Evolutionary conservation across 2,888 invertebrate genomes (phyloP).

Genomic region (Carpatolechia fugitivella): DNA sequence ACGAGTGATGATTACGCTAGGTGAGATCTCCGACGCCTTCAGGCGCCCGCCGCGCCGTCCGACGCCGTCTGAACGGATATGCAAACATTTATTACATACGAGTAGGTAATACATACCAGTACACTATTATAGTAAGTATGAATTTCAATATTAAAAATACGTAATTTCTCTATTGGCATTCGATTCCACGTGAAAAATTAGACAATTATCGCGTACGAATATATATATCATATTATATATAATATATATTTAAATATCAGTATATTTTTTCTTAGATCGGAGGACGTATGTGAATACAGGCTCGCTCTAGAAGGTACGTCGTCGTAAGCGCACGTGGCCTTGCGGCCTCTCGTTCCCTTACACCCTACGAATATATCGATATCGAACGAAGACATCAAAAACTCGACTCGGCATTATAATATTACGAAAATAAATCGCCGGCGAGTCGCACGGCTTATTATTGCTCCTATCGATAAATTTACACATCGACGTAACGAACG

Average conservation of each 20-base stretch:
- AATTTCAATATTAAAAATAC: constrained; percentile 79
- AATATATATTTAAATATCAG: constrained; percentile 76
- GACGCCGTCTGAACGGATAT: constrained; percentile 75
- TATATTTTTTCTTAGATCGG: constrained; percentile 71
- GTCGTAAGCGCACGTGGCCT: constrained; percentile 76
- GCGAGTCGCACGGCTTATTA: constrained; percentile 76
- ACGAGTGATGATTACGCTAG: constrained; percentile 75
- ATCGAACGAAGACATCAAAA: constrained; percentile 78
- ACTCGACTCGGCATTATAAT: constrained; percentile 76
- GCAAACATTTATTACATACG: constrained; percentile 68
- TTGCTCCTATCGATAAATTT: constrained; percentile 79
- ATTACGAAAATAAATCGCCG: constrained; percentile 80
- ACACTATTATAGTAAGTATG: constrained; percentile 71
- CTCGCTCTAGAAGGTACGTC: constrained; percentile 78
- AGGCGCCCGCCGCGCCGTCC: constrained; percentile 69
- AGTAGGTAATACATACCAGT: constrained; percentile 60
- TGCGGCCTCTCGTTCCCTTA: constrained; percentile 70
- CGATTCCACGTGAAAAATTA: constrained; percentile 75
- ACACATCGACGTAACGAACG: constrained; percentile 79
- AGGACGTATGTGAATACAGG: constrained; percentile 79
- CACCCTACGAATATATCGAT: constrained; percentile 73
- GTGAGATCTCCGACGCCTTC: constrained; percentile 76
- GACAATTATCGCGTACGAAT: constrained; percentile 75
- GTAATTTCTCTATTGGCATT: constrained; percentile 77
- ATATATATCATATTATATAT: constrained; percentile 75